A percentile compares a stretch with the other conserved stretches of the same genome.
Evolutionary conservation across 2,888 invertebrate species (phyloP).

Genomic region (Colostygia pectinataria): DNA sequence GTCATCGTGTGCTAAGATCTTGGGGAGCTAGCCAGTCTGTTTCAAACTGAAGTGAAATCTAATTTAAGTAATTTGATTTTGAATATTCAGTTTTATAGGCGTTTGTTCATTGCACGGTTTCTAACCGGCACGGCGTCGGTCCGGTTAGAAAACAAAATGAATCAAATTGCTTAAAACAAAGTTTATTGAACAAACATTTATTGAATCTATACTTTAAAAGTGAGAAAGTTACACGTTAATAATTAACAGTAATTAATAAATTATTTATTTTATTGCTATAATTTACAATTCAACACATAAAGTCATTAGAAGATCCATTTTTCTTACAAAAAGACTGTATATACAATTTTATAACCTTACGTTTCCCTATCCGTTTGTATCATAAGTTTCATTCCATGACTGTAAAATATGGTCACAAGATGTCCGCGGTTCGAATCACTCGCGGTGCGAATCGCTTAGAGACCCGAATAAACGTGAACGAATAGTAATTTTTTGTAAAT

Average conservation of each 20-base stretch:
- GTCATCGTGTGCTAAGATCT: slow-evolving; percentile 62
- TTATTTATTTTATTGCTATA: slow-evolving; percentile 37
- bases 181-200: slow-evolving; percentile 22
- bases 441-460: no score
- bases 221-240: slow-evolving; percentile 29
- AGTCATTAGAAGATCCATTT: slow-evolving; percentile 32
- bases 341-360: slow-evolving; percentile 41
- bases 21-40: slow-evolving; percentile 55
- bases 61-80: slow-evolving; percentile 9
- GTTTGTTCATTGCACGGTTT: background rate
- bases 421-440: no score
- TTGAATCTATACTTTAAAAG: slow-evolving; percentile 25
- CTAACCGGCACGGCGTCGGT: no score
- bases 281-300: slow-evolving; percentile 32
- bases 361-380: slow-evolving; percentile 57
- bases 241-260: no score
- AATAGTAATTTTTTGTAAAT: no score
- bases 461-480: no score
- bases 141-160: background rate
- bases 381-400: slow-evolving; percentile 44
- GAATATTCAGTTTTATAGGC: background rate
- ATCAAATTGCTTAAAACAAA: slow-evolving; percentile 29
- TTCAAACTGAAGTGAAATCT: slow-evolving; percentile 2
- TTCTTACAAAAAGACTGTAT: slow-evolving; percentile 66
- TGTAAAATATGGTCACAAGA: no score